phyloP scores from a whole-genome alignment of 1,140 invertebrate genomes.

The Bombus picipes region DNA sequence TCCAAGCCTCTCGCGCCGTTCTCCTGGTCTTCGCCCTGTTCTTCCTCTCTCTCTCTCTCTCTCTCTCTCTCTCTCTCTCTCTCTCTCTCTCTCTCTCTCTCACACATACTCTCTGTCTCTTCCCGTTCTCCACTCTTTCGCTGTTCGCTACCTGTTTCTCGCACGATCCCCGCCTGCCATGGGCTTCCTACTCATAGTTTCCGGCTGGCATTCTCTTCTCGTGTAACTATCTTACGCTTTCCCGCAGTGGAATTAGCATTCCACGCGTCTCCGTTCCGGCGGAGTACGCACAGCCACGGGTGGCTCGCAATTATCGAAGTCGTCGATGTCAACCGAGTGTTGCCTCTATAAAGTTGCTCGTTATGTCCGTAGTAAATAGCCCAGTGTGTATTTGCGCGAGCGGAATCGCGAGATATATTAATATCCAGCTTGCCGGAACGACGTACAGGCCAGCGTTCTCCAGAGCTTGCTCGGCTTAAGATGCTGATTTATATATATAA shows the following conservation, averaged over 20 bases:
- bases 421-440: constrained; percentile 15
- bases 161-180: too few species aligned
- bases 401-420: constrained; percentile 37
- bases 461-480: constrained; percentile 1
- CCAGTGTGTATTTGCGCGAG: constrained; percentile 13
- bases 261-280: constrained; percentile 50
- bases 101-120: background rate
- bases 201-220: constrained; percentile 50
- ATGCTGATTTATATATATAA: constrained; percentile 41
- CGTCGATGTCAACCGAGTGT: constrained; percentile 70
- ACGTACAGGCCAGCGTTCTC: background rate
- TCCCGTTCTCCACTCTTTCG: background rate
- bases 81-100: background rate
- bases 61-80: background rate
- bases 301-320: constrained; percentile 68
- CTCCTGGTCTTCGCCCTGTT: background rate
- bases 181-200: constrained; percentile 30
- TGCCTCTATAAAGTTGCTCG: constrained; percentile 51
- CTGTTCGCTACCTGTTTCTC: background rate
- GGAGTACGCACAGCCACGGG: constrained; percentile 26
- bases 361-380: constrained; percentile 35
- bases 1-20: constrained; percentile 54
- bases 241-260: constrained; percentile 73
- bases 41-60: background rate
- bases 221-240: constrained; percentile 60